A percentile compares a stretch with the other conserved stretches of the same genome.
Evolutionary conservation across 2,888 invertebrate species (phyloP).

Genomic region (Apoderus coryli): DNA sequence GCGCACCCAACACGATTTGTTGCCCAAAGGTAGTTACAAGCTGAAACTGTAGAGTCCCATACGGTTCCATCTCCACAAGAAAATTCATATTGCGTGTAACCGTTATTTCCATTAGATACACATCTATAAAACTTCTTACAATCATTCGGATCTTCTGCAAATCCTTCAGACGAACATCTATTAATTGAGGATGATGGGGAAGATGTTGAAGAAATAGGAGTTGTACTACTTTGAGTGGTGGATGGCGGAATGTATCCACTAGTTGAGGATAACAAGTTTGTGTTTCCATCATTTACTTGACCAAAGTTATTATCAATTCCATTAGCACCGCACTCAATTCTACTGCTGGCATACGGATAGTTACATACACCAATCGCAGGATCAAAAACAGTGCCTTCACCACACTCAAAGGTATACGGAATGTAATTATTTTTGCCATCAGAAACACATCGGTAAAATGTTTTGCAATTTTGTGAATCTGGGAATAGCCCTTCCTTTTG

Average conservation of each 20-base stretch:
- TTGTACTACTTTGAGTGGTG: conserved; percentile 2
- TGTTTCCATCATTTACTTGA: conserved; percentile 11
- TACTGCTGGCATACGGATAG: conserved; percentile 50
- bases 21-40: conserved; percentile 59
- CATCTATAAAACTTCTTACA: conserved; percentile 66
- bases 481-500: conserved; percentile 47
- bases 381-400: conserved; percentile 61
- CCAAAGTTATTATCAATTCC: conserved; percentile 29
- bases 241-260: no score
- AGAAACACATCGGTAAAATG: conserved; percentile 53
- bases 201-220: no score
- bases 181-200: conserved; percentile 5
- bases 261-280: background rate
- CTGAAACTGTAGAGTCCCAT: conserved; percentile 53
- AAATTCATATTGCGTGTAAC: conserved; percentile 54
- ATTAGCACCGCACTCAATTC: conserved; percentile 51
- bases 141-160: conserved; percentile 53
- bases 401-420: conserved; percentile 55
- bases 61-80: conserved; percentile 61
- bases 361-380: conserved; percentile 51
- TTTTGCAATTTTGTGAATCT: conserved; percentile 50
- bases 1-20: conserved; percentile 35
- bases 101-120: conserved; percentile 43
- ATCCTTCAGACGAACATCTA: conserved; percentile 43
- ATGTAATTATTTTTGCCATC: conserved; percentile 40